Conservation (phyloP, 1,140 invertebrate species). For the Drosophila pseudoobscura region DNA sequence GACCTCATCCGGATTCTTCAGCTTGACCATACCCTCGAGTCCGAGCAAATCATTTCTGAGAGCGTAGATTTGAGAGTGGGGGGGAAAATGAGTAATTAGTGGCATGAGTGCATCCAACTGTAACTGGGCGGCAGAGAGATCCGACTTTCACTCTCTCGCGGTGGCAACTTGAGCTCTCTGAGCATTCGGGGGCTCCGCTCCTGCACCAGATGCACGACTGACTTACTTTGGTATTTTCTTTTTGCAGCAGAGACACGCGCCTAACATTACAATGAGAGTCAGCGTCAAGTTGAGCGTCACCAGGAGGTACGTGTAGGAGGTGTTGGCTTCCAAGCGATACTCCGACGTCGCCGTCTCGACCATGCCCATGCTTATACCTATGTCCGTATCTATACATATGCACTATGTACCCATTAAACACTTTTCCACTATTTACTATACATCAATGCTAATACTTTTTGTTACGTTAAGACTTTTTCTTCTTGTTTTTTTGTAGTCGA, state of each 20-base stretch:
- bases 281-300: slow-evolving; percentile 65
- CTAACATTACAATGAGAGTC: slow-evolving; percentile 75
- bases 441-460: slow-evolving; percentile 3
- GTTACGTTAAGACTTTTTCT: too few relatives aligned
- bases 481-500: too few relatives aligned
- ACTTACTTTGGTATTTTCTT: slow-evolving; percentile 82
- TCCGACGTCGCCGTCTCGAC: slow-evolving; percentile 58
- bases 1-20: slow-evolving; percentile 85
- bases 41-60: slow-evolving; percentile 84
- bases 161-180: slow-evolving; percentile 1
- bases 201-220: not conserved
- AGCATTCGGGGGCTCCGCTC: not conserved
- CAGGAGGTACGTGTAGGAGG: slow-evolving; percentile 68
- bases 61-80: slow-evolving; percentile 9
- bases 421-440: slow-evolving; percentile 6
- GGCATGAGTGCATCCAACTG: slow-evolving; percentile 60
- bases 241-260: slow-evolving; percentile 81
- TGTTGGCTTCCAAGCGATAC: slow-evolving; percentile 58
- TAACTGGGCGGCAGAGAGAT: slow-evolving; percentile 45
- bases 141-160: slow-evolving; percentile 49
- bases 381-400: slow-evolving; percentile 54
- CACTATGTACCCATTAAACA: slow-evolving; percentile 53
- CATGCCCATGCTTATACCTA: slow-evolving; percentile 61
- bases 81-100: slow-evolving; percentile 19
- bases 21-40: slow-evolving; percentile 85